A percentile compares a stretch with the other conserved stretches of the same genome.
These are phyloP conservation scores for Ophioninae sp. DNA, from an alignment of 2,888 invertebrate genomes.

Conservation along the genomic window DNA sequence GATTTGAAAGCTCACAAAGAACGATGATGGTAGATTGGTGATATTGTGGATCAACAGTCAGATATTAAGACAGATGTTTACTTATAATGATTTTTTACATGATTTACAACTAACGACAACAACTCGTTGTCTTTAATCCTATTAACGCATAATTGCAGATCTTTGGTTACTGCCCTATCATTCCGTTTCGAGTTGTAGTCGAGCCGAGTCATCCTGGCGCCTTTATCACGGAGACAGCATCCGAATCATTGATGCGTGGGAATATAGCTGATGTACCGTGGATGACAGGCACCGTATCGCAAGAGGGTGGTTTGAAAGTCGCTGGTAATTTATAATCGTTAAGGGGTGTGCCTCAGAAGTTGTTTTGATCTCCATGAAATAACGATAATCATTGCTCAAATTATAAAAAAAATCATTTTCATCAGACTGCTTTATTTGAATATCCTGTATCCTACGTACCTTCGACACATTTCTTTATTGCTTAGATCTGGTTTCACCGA, in stretches of 20 bases:
- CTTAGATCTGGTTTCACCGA: not conserved
- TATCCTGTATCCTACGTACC: not conserved
- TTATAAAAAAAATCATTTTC: not conserved
- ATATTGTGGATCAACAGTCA: too few species aligned
- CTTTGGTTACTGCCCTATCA: slow-evolving; percentile 91
- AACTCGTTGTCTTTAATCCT: not conserved
- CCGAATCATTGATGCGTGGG: slow-evolving; percentile 81
- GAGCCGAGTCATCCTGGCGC: slow-evolving; percentile 87
- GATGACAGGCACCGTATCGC: slow-evolving; percentile 88
- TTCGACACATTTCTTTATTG: not conserved
- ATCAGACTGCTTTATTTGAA: not conserved
- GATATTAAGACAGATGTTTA: too few species aligned
- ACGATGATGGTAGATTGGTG: too few species aligned
- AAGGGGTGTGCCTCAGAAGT: not conserved
- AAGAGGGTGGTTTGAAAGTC: slow-evolving; percentile 88
- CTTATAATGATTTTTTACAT: too few species aligned
- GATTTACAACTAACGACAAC: not conserved
- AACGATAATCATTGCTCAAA: not conserved
- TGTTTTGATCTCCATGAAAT: slow-evolving; percentile 66
- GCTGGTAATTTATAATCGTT: slow-evolving; percentile 80
- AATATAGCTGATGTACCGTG: slow-evolving; percentile 84
- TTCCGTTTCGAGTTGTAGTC: slow-evolving; percentile 89
- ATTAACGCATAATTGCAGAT: slow-evolving; percentile 79
- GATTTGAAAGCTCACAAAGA: too few species aligned
- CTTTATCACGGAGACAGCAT: slow-evolving; percentile 86